Evolutionary conservation across 2,888 invertebrate species (phyloP), one percentile per base, ranked within the genome.

Genomic region (Drosophila mercatorum): DNA sequence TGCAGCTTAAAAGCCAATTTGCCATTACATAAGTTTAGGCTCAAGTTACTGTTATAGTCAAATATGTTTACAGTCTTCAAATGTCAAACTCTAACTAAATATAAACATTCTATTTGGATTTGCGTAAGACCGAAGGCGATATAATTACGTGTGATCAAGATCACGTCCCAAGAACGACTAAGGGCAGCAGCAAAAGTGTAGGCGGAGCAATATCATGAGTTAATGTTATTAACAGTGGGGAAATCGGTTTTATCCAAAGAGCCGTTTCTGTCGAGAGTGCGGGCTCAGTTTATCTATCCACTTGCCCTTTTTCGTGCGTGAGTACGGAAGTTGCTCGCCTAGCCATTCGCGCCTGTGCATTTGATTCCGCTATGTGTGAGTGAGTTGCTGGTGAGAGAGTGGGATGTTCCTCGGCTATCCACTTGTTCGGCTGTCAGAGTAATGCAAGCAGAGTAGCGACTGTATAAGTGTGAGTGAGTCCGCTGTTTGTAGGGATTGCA

Each of bases 21-120:
- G 26, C 0, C 12, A 34, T 1, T 14, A 59, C 56, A 71, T 65
- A 76, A 38, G 26, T 31, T 67, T 7, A 41, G 69, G 58, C 38
- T 8, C 3, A 4, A 4, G 0, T 2, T 7, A 36, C 17, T 11
- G 2, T 14, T 56, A 67, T 8, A 2, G 5, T 3, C 28, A 28
- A 28, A 28, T 28, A 28, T 17, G 7, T 7, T 7, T 34, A 51
- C 17, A 34, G 34, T 12, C 28, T 11, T 11, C 1, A 28, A n/a
- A n/a, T 26, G 5, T 0, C 4, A 12, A 44, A 28, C 22, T 22
- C 22, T 22, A 22, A 22, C 22, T 3, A 28, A 28, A 5, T 28
- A 28, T 0, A 28, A 28, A 28, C 0, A 28, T 28, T 28, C 28
- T 3, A 22, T 22, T 0, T 22, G 17, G 0, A 17, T 22, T 22